A percentile compares a stretch with the other conserved stretches of the same genome.
These are phyloP conservation scores for Caenorhabditis sp. DNA, from an alignment of 2,888 invertebrate genomes.

Conservation along the genomic window DNA sequence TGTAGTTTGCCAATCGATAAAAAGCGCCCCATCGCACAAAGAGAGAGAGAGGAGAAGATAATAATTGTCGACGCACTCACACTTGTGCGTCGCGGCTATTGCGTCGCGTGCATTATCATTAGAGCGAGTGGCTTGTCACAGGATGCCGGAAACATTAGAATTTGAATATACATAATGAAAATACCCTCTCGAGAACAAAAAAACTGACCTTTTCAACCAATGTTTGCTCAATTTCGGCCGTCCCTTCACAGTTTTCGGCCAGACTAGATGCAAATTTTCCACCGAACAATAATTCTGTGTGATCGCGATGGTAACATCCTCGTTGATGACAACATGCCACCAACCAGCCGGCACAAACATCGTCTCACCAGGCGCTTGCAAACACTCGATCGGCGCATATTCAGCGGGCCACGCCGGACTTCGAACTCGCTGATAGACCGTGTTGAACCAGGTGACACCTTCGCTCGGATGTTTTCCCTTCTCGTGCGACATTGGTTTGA, in stretches of 20 bases:
- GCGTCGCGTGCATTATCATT: too few species aligned
- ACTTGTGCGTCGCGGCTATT: too few species aligned
- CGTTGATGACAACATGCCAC: slow-evolving; percentile 99
- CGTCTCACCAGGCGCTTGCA: slow-evolving; percentile 65
- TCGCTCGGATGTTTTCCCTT: slow-evolving; percentile 98
- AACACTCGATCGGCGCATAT: slow-evolving; percentile 60
- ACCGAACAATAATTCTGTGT: slow-evolving; percentile 94
- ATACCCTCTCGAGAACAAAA: too few species aligned
- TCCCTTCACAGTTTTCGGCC: slow-evolving; percentile 78
- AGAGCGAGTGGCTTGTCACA: too few species aligned
- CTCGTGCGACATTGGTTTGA: slow-evolving; percentile 89
- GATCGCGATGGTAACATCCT: slow-evolving; percentile 93
- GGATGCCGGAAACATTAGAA: too few species aligned
- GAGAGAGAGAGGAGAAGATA: too few species aligned
- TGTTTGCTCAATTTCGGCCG: slow-evolving; percentile 93
- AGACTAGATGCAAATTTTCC: slow-evolving; percentile 89
- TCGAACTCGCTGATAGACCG: slow-evolving; percentile 89
- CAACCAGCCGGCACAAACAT: slow-evolving; percentile 78
- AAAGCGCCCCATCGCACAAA: too few species aligned
- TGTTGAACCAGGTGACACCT: slow-evolving; percentile 95
- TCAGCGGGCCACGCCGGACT: slow-evolving; percentile 83
- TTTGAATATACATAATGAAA: too few species aligned
- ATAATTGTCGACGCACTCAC: too few species aligned
- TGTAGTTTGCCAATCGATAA: too few species aligned
- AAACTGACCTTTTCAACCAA: slow-evolving; percentile 75